Conservation (phyloP, 2,113 vertebrate species). For the Callocephalon fimbriatum region DNA sequence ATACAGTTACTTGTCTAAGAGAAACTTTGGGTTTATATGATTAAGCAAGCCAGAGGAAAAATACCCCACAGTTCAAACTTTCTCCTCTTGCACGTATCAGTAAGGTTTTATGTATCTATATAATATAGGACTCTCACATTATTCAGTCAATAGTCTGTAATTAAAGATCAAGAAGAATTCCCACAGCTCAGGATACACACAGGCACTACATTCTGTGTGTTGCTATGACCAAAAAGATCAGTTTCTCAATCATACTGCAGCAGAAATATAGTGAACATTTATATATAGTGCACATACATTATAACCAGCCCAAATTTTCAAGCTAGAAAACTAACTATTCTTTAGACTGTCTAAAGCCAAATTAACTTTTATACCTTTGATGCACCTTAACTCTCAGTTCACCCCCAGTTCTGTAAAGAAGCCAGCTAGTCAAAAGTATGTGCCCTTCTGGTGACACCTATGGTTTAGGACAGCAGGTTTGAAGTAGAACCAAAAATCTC, state of each 20-base stretch:
- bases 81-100: background rate
- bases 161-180: background rate
- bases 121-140: background rate
- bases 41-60: background rate
- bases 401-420: background rate
- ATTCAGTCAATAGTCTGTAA: background rate
- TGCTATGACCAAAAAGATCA: background rate
- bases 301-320: background rate
- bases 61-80: background rate
- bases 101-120: background rate
- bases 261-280: rapidly evolving
- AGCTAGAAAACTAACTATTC: background rate
- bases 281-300: background rate
- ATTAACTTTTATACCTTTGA: background rate
- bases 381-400: background rate
- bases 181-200: background rate
- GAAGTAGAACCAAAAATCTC: background rate
- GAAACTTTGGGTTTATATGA: background rate
- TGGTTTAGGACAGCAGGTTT: background rate
- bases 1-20: background rate
- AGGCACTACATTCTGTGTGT: background rate
- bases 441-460: background rate
- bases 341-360: background rate
- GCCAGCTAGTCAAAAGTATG: background rate
- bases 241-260: background rate